Percentiles rank a stretch among this genome's conserved stretches.
Evolutionary conservation across 2,888 invertebrate genomes (phyloP).

Genomic region (Volucella zonaria): DNA sequence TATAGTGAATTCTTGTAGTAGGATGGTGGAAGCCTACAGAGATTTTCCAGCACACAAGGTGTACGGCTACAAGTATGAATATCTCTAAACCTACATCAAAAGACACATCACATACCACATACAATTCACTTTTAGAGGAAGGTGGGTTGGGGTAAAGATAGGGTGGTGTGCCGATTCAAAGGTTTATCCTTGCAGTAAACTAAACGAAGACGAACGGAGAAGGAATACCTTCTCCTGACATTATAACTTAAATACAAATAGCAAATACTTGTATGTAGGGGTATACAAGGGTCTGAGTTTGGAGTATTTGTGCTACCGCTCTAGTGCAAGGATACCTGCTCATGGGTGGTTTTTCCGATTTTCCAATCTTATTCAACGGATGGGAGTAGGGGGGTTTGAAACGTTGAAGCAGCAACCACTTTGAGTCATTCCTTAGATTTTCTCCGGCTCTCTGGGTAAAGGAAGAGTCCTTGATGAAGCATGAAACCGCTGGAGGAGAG

Average conservation of each 20-base stretch:
- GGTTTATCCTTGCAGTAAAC: conserved; percentile 11
- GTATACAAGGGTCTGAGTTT: not conserved
- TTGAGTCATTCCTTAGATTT: not conserved
- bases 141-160: too few relatives aligned
- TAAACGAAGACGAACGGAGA: not conserved
- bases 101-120: not conserved
- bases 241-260: conserved; percentile 11
- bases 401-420: not conserved
- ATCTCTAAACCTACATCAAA: too few relatives aligned
- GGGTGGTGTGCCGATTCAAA: conserved; percentile 35
- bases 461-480: too few relatives aligned
- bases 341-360: not conserved
- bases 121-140: conserved; percentile 8
- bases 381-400: not conserved
- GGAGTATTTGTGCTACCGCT: too few relatives aligned
- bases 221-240: conserved; percentile 10
- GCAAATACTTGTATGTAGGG: conserved; percentile 25
- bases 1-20: not conserved
- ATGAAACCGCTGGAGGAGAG: too few relatives aligned
- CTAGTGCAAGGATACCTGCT: too few relatives aligned
- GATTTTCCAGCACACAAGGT: conserved; percentile 1
- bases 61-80: not conserved
- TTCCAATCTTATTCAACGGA: not conserved
- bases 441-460: not conserved
- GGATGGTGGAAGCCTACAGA: conserved; percentile 1